Conservation (phyloP, 2,888 invertebrate species). For the Diploptera punctata region DNA sequence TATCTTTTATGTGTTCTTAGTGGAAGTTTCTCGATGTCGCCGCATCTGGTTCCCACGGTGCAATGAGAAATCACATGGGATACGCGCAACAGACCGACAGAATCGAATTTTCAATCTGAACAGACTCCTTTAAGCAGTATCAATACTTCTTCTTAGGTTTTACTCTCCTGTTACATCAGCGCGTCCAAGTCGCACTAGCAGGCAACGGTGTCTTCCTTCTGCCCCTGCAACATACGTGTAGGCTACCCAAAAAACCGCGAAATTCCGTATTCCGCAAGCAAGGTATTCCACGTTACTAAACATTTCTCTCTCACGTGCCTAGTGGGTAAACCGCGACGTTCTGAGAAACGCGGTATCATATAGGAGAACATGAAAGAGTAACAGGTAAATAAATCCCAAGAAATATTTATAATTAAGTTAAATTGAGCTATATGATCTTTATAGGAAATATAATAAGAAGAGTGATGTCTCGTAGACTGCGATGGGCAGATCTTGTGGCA, state of each 20-base stretch:
- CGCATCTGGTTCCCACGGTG: constrained; percentile 9
- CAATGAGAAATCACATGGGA: neutral
- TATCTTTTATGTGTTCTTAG: neutral
- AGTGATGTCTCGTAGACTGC: too few relatives aligned
- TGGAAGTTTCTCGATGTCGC: neutral
- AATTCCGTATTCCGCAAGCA: neutral
- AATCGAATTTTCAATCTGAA: neutral
- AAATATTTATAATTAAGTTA: too few relatives aligned
- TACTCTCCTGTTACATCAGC: neutral
- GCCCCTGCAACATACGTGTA: neutral
- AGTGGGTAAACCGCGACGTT: neutral
- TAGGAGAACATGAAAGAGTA: neutral
- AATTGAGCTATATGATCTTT: too few relatives aligned
- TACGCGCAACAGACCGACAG: neutral
- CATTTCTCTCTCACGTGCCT: neutral
- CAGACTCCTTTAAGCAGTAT: neutral
- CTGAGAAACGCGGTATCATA: constrained; percentile 4
- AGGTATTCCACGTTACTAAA: neutral
- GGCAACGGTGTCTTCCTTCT: neutral
- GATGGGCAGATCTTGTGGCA: too few relatives aligned
- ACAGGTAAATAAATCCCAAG: too few relatives aligned
- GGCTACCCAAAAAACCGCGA: neutral
- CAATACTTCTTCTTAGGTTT: neutral
- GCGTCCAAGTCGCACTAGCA: neutral
- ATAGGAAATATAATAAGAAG: too few relatives aligned